Base-by-base conservation (phyloP, 2,797 vertebrate species). In the Numenius phaeopus region DNA sequence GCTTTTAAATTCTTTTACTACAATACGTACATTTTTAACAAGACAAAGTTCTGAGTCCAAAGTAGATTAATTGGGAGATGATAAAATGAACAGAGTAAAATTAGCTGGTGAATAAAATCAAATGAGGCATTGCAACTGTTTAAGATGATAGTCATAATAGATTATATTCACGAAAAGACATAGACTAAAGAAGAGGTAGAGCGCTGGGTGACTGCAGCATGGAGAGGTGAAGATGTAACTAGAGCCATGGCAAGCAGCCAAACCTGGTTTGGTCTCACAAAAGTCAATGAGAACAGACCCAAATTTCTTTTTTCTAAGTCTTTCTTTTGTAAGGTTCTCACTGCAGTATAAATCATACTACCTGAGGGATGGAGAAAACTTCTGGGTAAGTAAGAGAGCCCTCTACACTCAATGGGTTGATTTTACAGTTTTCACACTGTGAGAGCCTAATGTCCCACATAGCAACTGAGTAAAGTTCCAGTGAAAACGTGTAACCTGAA, bases 401-500 rank as follows among this genome's bases (percentile, higher is more conserved):
- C 46, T 81, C 80, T 83, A 2, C 34, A n/a, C 62, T 88, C 69
- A 23, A 37, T 21, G 69, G 77, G 47, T 79, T 82, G 22, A 69
- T 92, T 89, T 93, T 90, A 55, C 18, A 66, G 42, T 55, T 47
- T 93, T 93, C 80, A 79, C 83, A 58, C 91, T 46, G 10, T 24
- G 81, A 52, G 39, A 80, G 15, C 69, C 27, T 66, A 11, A 76
- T 76, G 73, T 83, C 70, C 93, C 92, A 71, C 29, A 14, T 6
- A 72, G 46, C 46, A 23, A 26, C 77, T 47, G 66, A 79, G 46
- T 46, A 95, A 90, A 89, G 34, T 22, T 86, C 39, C 80, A 87
- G 46, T 22, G 42, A 88, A 94, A 95, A 89, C 2, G 92, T 93
- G 94, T 47, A 82, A 76, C 34, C 58, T 84, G 26, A 96, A 83